Evolutionary conservation across 2,797 vertebrate species (phyloP), one percentile per base, ranked within the genome.

Genomic region (Trichosurus vulpecula): DNA sequence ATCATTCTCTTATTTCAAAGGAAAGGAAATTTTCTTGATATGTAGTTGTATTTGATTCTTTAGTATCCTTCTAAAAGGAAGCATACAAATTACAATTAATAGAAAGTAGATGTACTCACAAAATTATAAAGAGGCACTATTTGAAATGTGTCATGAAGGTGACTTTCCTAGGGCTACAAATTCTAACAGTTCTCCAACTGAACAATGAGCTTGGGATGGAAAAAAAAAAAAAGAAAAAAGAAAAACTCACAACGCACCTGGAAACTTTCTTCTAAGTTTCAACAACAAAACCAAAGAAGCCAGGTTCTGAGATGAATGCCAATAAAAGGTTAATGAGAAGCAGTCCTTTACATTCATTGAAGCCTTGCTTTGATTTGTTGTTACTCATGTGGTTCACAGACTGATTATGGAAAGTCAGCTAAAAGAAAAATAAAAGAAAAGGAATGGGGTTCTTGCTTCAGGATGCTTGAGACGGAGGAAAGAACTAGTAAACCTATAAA

Each of bases 381-480:
- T 56, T 97, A 98, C 74, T 91, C 97, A 98, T 98, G 97, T 97
- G 98, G 97, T 54, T 96, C 95, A 96, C 94, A 97, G 94, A 97
- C 92, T 56, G 97, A 94, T 97, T 97, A 97, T 0, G 29, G 94
- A 98, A 97, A 97, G 92, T 95, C 93, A 96, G 96, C 0, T 94
- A 95, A 96, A 97, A 93, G 96, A 97, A 93, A 97, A 98, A 94
- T 94, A 11, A 47, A 81, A 81, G 92, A 95, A 97, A 94, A 97
- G 98, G 95, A 97, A 98, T 97, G 95, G 35, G 97, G 96, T 97
- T 97, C 97, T 96, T 98, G 96, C 87, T 74, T 96, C 93, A 97
- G 92, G 96, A 98, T 97, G 92, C 96, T 95, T 66, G 41, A 97
- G 93, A 97, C 90, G 96, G 91, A 96, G 93, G 96, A 97, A 97